Conservation (phyloP, 1,140 invertebrate species). For the Drosophila quadrilineata region DNA sequence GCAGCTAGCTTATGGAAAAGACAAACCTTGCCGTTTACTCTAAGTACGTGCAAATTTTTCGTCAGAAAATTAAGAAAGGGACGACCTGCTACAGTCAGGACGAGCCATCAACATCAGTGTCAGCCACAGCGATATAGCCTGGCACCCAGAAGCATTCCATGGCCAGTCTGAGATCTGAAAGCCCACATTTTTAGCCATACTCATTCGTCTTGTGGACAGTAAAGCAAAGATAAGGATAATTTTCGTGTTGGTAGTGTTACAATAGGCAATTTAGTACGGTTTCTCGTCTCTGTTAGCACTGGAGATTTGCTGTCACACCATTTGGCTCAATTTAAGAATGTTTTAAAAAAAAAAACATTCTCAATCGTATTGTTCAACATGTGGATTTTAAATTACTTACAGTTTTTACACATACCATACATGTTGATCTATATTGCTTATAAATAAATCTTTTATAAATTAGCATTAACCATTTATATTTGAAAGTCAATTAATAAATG, state of each 20-base stretch:
- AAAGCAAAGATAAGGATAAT: conserved; percentile 55
- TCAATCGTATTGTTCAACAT: too few relatives aligned
- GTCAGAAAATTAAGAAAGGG: conserved; percentile 62
- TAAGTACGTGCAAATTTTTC: conserved; percentile 72
- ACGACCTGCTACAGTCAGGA: not conserved
- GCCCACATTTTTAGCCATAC: conserved; percentile 38
- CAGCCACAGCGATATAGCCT: not conserved
- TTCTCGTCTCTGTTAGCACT: not conserved
- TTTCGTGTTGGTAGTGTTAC: conserved; percentile 40
- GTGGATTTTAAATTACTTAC: too few relatives aligned
- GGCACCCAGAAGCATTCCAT: not conserved
- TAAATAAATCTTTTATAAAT: too few relatives aligned
- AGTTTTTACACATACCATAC: too few relatives aligned
- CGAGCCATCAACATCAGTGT: not conserved
- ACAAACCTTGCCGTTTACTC: conserved; percentile 48
- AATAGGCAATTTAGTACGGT: conserved; percentile 29
- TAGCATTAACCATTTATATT: too few relatives aligned
- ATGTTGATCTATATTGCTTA: too few relatives aligned
- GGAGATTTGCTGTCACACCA: too few relatives aligned
- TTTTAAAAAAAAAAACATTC: too few relatives aligned
- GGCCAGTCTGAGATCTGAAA: conserved; percentile 20
- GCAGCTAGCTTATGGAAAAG: conserved; percentile 16
- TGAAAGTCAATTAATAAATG: conserved; percentile 75
- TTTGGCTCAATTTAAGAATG: too few relatives aligned
- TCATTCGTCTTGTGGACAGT: conserved; percentile 39